Conservation (phyloP, 2,888 invertebrate genomes). For the Euplexia lucipara region DNA sequence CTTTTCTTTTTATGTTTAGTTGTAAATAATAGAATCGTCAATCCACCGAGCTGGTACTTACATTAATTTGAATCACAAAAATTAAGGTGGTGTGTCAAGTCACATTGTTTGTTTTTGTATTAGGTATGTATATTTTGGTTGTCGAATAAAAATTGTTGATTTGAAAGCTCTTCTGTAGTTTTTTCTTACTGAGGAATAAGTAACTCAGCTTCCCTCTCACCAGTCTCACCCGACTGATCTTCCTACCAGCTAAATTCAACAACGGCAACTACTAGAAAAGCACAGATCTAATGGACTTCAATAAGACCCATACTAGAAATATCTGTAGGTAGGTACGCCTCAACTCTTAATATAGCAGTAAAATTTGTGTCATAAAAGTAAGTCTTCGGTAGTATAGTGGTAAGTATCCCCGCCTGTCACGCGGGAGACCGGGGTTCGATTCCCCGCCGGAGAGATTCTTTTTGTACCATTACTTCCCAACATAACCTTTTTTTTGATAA, state of each 20-base stretch:
- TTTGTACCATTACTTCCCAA: no score
- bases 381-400: slow-evolving; percentile 87
- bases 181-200: not conserved
- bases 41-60: slow-evolving; percentile 65
- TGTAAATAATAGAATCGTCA: slow-evolving; percentile 60
- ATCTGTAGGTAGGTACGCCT: no score
- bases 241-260: no score
- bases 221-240: no score
- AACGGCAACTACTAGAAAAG: no score
- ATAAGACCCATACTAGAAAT: no score
- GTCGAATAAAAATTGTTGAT: slow-evolving; percentile 55
- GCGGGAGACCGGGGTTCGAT: slow-evolving; percentile 84
- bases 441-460: slow-evolving; percentile 68
- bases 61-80: slow-evolving; percentile 41
- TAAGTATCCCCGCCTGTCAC: slow-evolving; percentile 91
- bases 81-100: slow-evolving; percentile 23
- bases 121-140: slow-evolving; percentile 49
- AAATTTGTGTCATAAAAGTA: no score
- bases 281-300: no score
- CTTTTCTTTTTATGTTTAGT: slow-evolving; percentile 35
- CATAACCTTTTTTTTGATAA: no score
- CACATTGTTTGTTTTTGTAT: slow-evolving; percentile 45
- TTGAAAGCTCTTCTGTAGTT: slow-evolving; percentile 34
- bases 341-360: no score
- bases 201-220: not conserved